A percentile compares a stretch with the other conserved stretches of the same genome.
Evolutionary conservation across 2,888 invertebrate species (phyloP).

Genomic region (Colostygia pectinataria): DNA sequence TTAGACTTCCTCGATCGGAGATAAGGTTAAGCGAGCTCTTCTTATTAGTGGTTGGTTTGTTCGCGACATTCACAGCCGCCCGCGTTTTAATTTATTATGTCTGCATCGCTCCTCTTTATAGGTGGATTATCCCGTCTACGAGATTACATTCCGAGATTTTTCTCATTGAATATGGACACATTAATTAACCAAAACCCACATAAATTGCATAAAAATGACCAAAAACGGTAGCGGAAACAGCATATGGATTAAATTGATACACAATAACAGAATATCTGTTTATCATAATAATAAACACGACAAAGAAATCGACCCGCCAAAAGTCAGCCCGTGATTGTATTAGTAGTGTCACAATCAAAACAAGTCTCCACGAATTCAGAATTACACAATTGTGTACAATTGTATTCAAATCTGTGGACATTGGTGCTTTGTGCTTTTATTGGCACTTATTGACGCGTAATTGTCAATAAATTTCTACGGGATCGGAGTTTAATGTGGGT

Average conservation of each 20-base stretch:
- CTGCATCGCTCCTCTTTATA: conserved; percentile 37
- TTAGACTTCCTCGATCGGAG: conserved; percentile 80
- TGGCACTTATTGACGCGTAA: conserved; percentile 81
- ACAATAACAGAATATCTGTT: conserved; percentile 71
- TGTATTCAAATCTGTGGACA: conserved; percentile 82
- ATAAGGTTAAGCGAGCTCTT: conserved; percentile 80
- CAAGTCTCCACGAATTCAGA: conserved; percentile 78
- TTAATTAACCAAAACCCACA: conserved; percentile 41
- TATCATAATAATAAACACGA: conserved; percentile 71
- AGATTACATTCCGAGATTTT: conserved; percentile 13
- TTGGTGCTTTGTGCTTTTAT: conserved; percentile 80
- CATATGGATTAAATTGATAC: conserved; percentile 59
- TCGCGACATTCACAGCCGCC: conserved; percentile 63
- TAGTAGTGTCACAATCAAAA: conserved; percentile 75
- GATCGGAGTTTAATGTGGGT: conserved; percentile 82
- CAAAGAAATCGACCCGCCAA: conserved; percentile 69
- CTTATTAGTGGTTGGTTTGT: conserved; percentile 78
- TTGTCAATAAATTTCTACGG: conserved; percentile 83
- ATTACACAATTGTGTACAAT: conserved; percentile 81
- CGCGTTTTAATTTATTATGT: conserved; percentile 65
- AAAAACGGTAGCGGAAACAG: conserved; percentile 62
- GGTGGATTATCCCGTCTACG: conserved; percentile 29
- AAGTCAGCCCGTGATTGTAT: conserved; percentile 77
- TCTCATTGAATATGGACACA: conserved; percentile 31
- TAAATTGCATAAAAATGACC: conserved; percentile 35